Evolutionary conservation across 1,140 invertebrate species (phyloP), one percentile per base, ranked within the genome.

Genomic region (Araneus ventricosus): DNA sequence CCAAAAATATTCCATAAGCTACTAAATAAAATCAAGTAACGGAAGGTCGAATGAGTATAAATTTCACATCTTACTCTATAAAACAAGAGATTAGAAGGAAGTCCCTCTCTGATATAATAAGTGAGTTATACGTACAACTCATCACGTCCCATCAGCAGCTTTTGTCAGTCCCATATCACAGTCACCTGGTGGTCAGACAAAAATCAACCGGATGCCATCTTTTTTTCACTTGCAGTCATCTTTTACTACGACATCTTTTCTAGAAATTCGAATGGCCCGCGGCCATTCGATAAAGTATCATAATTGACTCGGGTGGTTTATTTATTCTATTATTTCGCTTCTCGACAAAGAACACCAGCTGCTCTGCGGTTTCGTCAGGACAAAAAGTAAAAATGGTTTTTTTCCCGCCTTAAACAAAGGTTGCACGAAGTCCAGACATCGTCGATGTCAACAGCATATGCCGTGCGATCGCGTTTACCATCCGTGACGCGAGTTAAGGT

Each of bases 261-360:
- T 45, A 34, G 86, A 67, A 88, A 39, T 67, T 88, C 70, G 39
- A 39, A 90, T 90, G 41, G 70, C 88, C 57, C 10, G 88, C 41
- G 88, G 88, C 70, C 22, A 90, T 61, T 57, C 45, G 41, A 90
- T 90, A 90, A 90, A 88, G 34, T 90, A 90, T 90, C 34, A 90
- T 90, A 90, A 90, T 59, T 70, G 87, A 61, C 88, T 39, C 61
- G 52, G 45, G 45, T 84, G n/a, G 82, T 84, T 30, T 84, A 75
- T 84, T 84, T 84, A 57, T 84, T 45, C 39, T 45, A 75, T 75
- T 75, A 75, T 75, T 75, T 75, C 70, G 30, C 70, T 37, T 75
- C 70, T 37, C 20, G 70, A 75, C 70, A 75, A 75, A 84, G 90
- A 57, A 85, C 61, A 86, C 90, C 90, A 92, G 41, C 90, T 92